Conservation (phyloP, 2,888 invertebrate species). For the Pristionchus entomophagus region DNA sequence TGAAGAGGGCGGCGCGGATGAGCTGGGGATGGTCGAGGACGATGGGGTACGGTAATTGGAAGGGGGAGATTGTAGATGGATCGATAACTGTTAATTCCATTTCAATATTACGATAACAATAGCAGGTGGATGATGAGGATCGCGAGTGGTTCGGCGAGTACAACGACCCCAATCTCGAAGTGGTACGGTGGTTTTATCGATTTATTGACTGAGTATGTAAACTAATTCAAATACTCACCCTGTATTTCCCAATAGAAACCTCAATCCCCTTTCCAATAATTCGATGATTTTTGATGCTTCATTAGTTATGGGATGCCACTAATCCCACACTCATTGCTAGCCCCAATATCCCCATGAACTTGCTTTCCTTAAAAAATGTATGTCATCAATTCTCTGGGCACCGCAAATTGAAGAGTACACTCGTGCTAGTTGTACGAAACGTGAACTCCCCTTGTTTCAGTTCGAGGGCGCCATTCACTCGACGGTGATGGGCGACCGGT, state of each 20-base stretch:
- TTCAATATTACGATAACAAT: not conserved
- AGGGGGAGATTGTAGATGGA: not conserved
- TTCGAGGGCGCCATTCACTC: conserved; percentile 14
- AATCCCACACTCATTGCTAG: too few relatives aligned
- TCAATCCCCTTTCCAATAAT: too few relatives aligned
- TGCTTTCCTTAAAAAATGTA: too few relatives aligned
- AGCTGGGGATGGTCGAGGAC: conserved; percentile 32
- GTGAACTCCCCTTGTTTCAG: not conserved
- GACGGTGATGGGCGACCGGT: conserved; percentile 41
- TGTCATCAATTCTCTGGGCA: not conserved
- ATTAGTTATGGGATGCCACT: too few relatives aligned
- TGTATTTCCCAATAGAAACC: too few relatives aligned
- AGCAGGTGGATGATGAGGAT: conserved; percentile 12
- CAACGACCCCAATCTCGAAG: conserved; percentile 20
- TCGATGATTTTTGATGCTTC: too few relatives aligned
- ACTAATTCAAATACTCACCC: too few relatives aligned
- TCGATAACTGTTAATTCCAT: not conserved
- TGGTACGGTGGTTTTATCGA: conserved; percentile 14
- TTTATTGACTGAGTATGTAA: not conserved
- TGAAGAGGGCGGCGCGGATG: conserved; percentile 15
- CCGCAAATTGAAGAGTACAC: not conserved
- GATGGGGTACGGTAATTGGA: not conserved
- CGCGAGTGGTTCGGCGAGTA: not conserved
- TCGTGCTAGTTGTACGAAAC: too few relatives aligned
- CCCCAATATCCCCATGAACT: too few relatives aligned